These are phyloP conservation scores for Yponomeuta plumbellus DNA, from an alignment of 2,888 invertebrate genomes.

Conservation along the genomic window DNA sequence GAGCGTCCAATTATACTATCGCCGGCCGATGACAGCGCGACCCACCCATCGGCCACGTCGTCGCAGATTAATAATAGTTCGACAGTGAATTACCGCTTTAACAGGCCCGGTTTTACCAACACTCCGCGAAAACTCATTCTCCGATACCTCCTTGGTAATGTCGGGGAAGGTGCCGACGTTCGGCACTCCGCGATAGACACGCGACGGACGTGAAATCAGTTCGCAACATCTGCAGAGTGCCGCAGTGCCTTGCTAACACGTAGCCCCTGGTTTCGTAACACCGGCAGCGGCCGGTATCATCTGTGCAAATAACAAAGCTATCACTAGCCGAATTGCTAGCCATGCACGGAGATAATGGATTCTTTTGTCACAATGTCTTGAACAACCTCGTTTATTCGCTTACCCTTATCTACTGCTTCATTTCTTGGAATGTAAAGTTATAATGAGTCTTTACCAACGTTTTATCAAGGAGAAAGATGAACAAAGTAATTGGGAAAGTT, in stretches of 20 bases:
- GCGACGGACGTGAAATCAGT: slow-evolving; percentile 5
- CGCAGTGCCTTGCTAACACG: slow-evolving; percentile 3
- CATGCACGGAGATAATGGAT: neutral
- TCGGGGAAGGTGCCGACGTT: neutral
- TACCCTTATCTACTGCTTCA: too few relatives aligned
- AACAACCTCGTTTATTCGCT: too few relatives aligned
- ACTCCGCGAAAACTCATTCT: neutral
- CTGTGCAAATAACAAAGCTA: neutral
- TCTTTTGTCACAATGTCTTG: neutral
- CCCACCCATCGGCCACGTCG: neutral
- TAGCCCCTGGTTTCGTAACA: neutral
- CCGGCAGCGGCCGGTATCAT: neutral
- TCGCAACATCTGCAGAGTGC: slow-evolving; percentile 9
- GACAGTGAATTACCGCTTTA: neutral
- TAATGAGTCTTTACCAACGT: too few relatives aligned
- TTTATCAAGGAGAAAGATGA: too few relatives aligned
- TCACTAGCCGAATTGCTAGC: neutral
- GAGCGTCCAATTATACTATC: neutral
- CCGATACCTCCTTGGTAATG: neutral
- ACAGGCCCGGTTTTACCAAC: neutral
- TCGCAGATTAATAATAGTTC: neutral
- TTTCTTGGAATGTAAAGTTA: too few relatives aligned
- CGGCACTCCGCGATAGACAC: neutral
- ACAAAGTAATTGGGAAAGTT: too few relatives aligned
- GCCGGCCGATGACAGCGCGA: neutral